Conservation (phyloP, 2,888 invertebrate genomes). For the Callosobruchus maculatus region DNA sequence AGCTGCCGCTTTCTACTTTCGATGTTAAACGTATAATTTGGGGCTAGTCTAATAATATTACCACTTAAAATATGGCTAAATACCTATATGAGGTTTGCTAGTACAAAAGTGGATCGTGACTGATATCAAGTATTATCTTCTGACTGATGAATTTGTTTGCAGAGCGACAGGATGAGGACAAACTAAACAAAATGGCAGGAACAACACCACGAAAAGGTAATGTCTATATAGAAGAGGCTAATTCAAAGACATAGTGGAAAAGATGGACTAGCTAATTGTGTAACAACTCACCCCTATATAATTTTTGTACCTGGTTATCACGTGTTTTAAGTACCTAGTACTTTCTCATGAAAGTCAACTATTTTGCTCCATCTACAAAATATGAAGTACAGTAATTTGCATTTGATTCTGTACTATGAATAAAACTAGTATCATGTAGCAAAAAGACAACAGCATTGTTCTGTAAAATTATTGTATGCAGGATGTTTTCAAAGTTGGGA, state of each 20-base stretch:
- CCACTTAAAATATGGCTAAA: no score
- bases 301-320: background rate
- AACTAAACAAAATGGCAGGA: slow-evolving; percentile 19
- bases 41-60: no score
- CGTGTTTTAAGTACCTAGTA: background rate
- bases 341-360: background rate
- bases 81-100: no score
- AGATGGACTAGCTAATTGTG: background rate
- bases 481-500: no score
- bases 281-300: background rate
- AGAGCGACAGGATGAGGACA: slow-evolving; percentile 48
- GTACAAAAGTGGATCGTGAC: no score
- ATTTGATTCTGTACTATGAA: background rate
- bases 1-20: no score
- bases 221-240: slow-evolving; percentile 49
- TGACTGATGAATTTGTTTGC: slow-evolving; percentile 32
- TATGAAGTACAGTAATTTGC: background rate
- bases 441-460: no score
- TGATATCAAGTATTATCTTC: no score
- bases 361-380: background rate
- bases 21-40: no score
- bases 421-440: no score
- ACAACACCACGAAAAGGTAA: slow-evolving; percentile 43
- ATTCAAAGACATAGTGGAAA: slow-evolving; percentile 30
- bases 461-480: no score